phyloP scores from a whole-genome alignment of 2,888 invertebrate genomes.

The Oegoconia quadripuncta region DNA sequence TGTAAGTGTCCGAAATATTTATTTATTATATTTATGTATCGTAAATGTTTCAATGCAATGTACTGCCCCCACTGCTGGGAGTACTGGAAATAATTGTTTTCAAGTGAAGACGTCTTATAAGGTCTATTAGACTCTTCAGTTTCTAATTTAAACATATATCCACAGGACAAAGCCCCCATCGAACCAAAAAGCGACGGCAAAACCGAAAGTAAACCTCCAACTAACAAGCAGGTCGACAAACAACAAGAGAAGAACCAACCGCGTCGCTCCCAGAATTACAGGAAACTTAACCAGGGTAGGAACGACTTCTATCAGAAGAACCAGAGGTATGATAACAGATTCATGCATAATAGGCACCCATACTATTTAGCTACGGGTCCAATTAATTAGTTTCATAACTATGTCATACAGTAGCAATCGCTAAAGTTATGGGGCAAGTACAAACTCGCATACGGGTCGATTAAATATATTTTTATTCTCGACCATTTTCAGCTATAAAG shows the following conservation, averaged over 20 bases:
- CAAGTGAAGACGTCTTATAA: background rate
- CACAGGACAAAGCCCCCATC: conserved; percentile 49
- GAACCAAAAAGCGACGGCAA: conserved; percentile 37
- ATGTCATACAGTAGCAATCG: too few species aligned
- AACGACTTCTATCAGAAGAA: conserved; percentile 64
- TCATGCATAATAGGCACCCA: conserved; percentile 61
- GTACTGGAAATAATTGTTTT: too few species aligned
- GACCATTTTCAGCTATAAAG: too few species aligned
- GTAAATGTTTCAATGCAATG: too few species aligned
- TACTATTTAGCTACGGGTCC: conserved; percentile 73
- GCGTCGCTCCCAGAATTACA: conserved; percentile 59
- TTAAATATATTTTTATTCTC: too few species aligned
- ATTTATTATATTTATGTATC: too few species aligned
- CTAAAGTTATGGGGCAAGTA: too few species aligned
- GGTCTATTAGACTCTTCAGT: too few species aligned
- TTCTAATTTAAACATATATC: too few species aligned
- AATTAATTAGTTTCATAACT: conserved; percentile 49
- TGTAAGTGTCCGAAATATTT: too few species aligned
- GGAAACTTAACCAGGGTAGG: conserved; percentile 51
- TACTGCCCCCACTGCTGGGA: too few species aligned
- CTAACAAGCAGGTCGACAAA: conserved; percentile 46
- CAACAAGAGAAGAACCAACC: conserved; percentile 44
- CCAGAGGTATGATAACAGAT: conserved; percentile 64
- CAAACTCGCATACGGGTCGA: too few species aligned
- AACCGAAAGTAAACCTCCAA: conserved; percentile 22